Evolutionary conservation across 2,113 vertebrate genomes (phyloP).

Genomic region (Zosterops pallidus): DNA sequence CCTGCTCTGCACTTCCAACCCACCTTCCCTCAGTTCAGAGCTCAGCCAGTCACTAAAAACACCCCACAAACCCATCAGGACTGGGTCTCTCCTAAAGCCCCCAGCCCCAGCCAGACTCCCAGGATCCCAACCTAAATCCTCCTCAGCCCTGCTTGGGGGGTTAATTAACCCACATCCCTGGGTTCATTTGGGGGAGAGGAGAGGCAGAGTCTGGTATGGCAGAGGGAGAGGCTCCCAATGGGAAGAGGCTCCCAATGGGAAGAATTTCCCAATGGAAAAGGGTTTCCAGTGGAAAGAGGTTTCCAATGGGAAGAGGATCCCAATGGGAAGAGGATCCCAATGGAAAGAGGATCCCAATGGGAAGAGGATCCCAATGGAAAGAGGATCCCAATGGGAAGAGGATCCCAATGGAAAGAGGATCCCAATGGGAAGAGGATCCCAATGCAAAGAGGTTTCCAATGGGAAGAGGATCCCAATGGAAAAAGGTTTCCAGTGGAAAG

Average conservation of each 20-base stretch:
- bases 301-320: neutral
- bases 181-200: neutral
- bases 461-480: too few species aligned
- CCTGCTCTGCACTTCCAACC: neutral
- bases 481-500: too few species aligned
- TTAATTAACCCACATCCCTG: neutral
- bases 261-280: neutral
- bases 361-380: too few species aligned
- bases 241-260: neutral
- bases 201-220: neutral
- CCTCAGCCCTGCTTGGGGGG: neutral
- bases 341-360: too few species aligned
- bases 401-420: neutral
- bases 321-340: fast-evolving
- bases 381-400: too few species aligned
- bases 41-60: neutral
- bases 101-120: neutral
- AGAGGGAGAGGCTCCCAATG: neutral
- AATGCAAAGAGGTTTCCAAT: too few species aligned
- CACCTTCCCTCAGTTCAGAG: neutral
- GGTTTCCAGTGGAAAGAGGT: fast-evolving
- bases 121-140: neutral
- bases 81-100: fast-evolving
- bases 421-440: neutral
- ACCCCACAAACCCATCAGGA: fast-evolving